Base-by-base conservation (phyloP, 2,113 vertebrate genomes). In the Guaruba guarouba region DNA sequence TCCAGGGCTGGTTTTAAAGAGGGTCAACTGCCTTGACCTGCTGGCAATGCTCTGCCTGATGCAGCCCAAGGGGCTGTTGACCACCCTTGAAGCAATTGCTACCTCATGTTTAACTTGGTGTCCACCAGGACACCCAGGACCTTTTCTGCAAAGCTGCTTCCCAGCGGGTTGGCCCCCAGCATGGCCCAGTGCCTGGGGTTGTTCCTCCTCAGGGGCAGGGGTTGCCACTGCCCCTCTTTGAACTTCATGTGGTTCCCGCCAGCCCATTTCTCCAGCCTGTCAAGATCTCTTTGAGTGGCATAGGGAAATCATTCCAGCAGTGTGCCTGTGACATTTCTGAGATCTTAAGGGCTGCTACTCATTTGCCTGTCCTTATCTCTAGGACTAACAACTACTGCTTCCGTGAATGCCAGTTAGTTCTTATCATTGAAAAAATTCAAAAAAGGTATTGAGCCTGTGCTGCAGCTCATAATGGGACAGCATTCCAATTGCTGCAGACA, bases 111-210 rank as follows among this genome's bases (percentile, higher is more conserved):
- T 52, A 27, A 1, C 3, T 14, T 5, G 10, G 28, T 14, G 20
- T 5, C 43, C 52, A 29, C 5, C 82, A 77, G 44, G 24, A 57
- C 2, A 1, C 5, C 14, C 37, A 7, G 9, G 20, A 31, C 23
- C 13, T 18, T 67, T 14, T 7, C 27, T 39, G 33, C 59, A 71
- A 39, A 33, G 35, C 75, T 11, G 19, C 25, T 64, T 61, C 29
- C 37, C 67, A 41, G 44, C 0, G 0, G 35, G 28, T 0, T 31
- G 20, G 14, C 17, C 10, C 28, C 14, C 33, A 39, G 41, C 41
- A 28, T 6, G 49, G 41, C 35, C 17, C 13, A 8, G 27, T 7
- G 46, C 41, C 2, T 2, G 15, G 9, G 7, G 35, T 14, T 80
- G 20, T 6, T 62, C 33, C 29, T 88, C 28, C 52, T 39, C 15